These are phyloP conservation scores for Physella acuta DNA, from an alignment of 1,140 invertebrate genomes.

Conservation along the genomic window DNA sequence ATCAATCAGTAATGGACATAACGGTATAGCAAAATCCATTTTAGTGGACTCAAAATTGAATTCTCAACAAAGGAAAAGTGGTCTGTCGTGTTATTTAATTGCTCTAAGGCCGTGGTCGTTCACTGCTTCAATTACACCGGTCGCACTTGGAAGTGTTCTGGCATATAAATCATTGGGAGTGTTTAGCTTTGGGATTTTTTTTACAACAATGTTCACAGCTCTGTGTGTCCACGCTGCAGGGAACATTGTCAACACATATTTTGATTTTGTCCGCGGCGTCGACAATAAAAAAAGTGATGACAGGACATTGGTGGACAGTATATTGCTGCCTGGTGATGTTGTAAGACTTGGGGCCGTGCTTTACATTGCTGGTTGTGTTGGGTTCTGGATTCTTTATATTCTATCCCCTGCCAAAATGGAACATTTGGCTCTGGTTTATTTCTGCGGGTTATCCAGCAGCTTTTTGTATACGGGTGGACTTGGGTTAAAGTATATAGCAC, in stretches of 20 bases:
- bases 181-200: slow-evolving; percentile 75
- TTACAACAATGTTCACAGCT: slow-evolving; percentile 81
- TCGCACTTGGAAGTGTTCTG: slow-evolving; percentile 80
- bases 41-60: no score
- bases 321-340: slow-evolving; percentile 82
- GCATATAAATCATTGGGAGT: slow-evolving; percentile 75
- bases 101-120: slow-evolving; percentile 90
- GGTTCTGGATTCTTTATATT: slow-evolving; percentile 77
- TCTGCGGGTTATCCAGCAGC: slow-evolving; percentile 88
- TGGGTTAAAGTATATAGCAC: slow-evolving; percentile 88
- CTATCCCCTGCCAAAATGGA: slow-evolving; percentile 89
- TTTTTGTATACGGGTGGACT: slow-evolving; percentile 78
- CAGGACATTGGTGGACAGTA: slow-evolving; percentile 86
- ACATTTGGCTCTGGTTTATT: slow-evolving; percentile 89
- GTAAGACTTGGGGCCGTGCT: slow-evolving; percentile 83
- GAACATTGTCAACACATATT: slow-evolving; percentile 96
- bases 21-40: background rate
- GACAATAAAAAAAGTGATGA: slow-evolving; percentile 83
- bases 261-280: slow-evolving; percentile 90
- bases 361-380: slow-evolving; percentile 84
- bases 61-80: background rate
- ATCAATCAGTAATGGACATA: background rate
- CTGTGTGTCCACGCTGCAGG: slow-evolving; percentile 91
- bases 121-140: slow-evolving; percentile 86
- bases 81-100: slow-evolving; percentile 37